These are phyloP conservation scores for Herminia tarsipennalis DNA, from an alignment of 2,888 invertebrate species.

Conservation along the genomic window DNA sequence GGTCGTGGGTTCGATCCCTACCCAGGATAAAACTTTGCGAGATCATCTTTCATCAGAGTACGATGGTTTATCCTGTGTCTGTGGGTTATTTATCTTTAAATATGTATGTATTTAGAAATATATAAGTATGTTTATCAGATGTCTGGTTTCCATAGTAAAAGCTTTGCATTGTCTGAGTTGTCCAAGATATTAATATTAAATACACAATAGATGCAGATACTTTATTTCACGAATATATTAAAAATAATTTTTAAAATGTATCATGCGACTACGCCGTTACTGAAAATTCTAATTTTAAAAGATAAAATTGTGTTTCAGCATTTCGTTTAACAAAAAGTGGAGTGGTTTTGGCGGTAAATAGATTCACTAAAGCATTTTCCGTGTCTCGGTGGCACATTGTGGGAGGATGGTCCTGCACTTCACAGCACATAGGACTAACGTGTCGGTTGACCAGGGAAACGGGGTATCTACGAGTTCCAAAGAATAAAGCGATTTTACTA, in stretches of 20 bases:
- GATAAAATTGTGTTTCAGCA: slow-evolving; percentile 50
- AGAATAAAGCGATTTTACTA: slow-evolving; percentile 9
- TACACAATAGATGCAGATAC: too few relatives aligned
- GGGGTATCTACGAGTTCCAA: slow-evolving; percentile 20
- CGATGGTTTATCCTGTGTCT: too few relatives aligned
- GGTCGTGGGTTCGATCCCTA: too few relatives aligned
- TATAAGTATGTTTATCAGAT: too few relatives aligned
- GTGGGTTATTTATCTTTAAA: too few relatives aligned
- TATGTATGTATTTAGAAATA: too few relatives aligned
- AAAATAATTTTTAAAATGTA: slow-evolving; percentile 18
- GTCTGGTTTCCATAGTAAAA: too few relatives aligned
- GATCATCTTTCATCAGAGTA: too few relatives aligned
- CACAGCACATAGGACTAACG: slow-evolving; percentile 32
- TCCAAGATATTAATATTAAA: too few relatives aligned
- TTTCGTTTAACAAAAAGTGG: slow-evolving; percentile 60
- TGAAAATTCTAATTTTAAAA: slow-evolving; percentile 39
- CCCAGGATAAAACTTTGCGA: too few relatives aligned
- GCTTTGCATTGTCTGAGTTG: too few relatives aligned
- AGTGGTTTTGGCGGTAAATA: slow-evolving; percentile 72
- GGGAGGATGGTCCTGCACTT: slow-evolving; percentile 35
- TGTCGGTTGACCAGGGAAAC: slow-evolving; percentile 39
- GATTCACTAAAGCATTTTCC: slow-evolving; percentile 79
- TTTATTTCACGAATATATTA: too few relatives aligned
- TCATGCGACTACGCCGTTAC: slow-evolving; percentile 17
- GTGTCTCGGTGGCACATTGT: slow-evolving; percentile 61